phyloP scores from a whole-genome alignment of 2,888 invertebrate species.

The Apotomis turbidana region DNA sequence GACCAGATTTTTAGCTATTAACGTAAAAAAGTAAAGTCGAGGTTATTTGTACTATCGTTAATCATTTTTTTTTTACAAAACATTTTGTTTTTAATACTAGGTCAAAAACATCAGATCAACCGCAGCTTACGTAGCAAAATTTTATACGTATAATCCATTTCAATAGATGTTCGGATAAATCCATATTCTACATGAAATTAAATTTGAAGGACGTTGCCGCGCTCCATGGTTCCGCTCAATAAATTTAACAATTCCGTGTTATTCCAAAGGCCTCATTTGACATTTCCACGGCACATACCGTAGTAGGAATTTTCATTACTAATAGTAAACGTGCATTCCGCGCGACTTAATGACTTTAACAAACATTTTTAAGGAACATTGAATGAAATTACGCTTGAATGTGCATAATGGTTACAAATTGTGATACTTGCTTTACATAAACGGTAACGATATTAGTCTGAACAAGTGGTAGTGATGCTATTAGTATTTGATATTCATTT shows the following conservation, averaged over 20 bases:
- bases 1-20: no score
- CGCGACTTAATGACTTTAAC: conserved; percentile 14
- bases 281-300: conserved; percentile 22
- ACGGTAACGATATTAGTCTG: background rate
- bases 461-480: background rate
- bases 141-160: conserved; percentile 11
- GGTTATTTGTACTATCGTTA: no score
- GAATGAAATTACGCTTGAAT: background rate
- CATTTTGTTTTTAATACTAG: no score
- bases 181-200: conserved; percentile 28
- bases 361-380: conserved; percentile 13
- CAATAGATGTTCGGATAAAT: conserved; percentile 18
- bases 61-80: no score
- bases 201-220: conserved; percentile 24
- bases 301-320: conserved; percentile 22
- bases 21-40: no score
- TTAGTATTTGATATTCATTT: no score
- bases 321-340: conserved; percentile 18
- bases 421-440: background rate
- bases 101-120: no score
- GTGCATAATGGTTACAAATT: conserved; percentile 4
- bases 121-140: no score
- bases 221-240: conserved; percentile 18
- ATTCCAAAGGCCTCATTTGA: conserved; percentile 23
- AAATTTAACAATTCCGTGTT: conserved; percentile 23